Evolutionary conservation across 2,888 invertebrate genomes (phyloP), one percentile per base, ranked within the genome.

Genomic region (Ennomos erosarius): DNA sequence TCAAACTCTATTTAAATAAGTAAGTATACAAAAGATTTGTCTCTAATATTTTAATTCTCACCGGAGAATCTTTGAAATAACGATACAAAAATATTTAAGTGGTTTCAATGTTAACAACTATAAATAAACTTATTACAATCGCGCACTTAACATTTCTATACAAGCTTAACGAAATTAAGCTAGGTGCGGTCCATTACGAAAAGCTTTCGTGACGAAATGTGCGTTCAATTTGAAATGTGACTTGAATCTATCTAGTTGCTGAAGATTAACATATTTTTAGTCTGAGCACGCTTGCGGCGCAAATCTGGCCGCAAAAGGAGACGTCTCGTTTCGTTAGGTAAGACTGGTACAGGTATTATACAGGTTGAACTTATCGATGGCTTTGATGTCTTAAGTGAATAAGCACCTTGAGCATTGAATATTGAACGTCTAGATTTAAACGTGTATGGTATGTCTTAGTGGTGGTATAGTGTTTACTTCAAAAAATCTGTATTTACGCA

Each of bases 201-300:
- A 78, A 77, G 64, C 67, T 70, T 67, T 68, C 62, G 64, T 73
- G 71, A 70, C 69, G 72, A 71, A 78, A 81, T 68, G 64, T 68
- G 68, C 58, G 26, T 26, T 62, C 64, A 68, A 71, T 74, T 61
- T 67, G 68, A 76, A 75, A 74, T 73, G 69, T 74, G 75, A 73
- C 60, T 56, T 56, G 68, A 69, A 56, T 69, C 64, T 67, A 73
- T 68, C 69, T 66, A 73, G 68, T 70, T 67, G 69, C 62, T 65
- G 61, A 64, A 75, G 71, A 80, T 51, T 42, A 43, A 48, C 78
- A 78, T 84, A 79, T 75, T 77, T 75, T 81, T 76, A 76, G 70
- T 73, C 71, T 68, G 70, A 64, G 66, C 75, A 71, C 71, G 71
- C 74, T 36, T 73, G 74, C 73, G 73, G 75, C 70, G 68, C 72